These are phyloP conservation scores for Temnothorax longispinosus DNA, from an alignment of 1,140 invertebrate genomes.

Conservation along the genomic window DNA sequence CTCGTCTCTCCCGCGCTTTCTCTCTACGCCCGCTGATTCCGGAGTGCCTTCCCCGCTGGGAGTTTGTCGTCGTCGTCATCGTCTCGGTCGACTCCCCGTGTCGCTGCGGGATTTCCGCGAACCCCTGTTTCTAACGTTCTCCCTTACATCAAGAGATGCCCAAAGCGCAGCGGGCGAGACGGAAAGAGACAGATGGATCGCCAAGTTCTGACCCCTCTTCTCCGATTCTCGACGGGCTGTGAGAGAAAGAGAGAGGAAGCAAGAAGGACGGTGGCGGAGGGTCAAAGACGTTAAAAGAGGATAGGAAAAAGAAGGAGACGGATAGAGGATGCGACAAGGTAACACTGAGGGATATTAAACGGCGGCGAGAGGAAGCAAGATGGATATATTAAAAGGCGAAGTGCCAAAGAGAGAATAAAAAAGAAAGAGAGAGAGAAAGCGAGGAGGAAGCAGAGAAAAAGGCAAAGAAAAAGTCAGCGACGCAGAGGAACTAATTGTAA, in stretches of 20 bases:
- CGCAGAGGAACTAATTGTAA: neutral
- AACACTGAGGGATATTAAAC: conserved; percentile 40
- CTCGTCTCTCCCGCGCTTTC: neutral
- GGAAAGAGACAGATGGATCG: conserved; percentile 47
- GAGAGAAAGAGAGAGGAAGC: neutral
- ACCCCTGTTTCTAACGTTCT: conserved; percentile 74
- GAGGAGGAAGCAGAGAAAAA: conserved; percentile 8
- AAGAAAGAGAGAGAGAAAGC: neutral
- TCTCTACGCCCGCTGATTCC: neutral
- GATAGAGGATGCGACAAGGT: conserved; percentile 21
- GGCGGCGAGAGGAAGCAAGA: conserved; percentile 12
- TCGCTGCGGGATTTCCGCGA: conserved; percentile 75
- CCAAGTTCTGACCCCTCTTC: conserved; percentile 32
- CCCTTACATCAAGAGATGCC: conserved; percentile 77
- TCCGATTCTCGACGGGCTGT: conserved; percentile 4
- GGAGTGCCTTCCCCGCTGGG: conserved; percentile 51
- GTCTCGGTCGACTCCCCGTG: conserved; percentile 56
- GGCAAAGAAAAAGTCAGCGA: neutral
- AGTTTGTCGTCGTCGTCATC: conserved; percentile 69
- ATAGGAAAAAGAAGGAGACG: neutral
- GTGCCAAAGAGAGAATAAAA: neutral
- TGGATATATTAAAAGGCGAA: conserved; percentile 4
- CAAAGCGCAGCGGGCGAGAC: neutral
- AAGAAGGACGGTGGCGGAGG: neutral
- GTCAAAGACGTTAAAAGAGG: conserved; percentile 34